These are phyloP conservation scores for Danaus melanippus DNA, from an alignment of 1,140 invertebrate species.

Conservation along the genomic window DNA sequence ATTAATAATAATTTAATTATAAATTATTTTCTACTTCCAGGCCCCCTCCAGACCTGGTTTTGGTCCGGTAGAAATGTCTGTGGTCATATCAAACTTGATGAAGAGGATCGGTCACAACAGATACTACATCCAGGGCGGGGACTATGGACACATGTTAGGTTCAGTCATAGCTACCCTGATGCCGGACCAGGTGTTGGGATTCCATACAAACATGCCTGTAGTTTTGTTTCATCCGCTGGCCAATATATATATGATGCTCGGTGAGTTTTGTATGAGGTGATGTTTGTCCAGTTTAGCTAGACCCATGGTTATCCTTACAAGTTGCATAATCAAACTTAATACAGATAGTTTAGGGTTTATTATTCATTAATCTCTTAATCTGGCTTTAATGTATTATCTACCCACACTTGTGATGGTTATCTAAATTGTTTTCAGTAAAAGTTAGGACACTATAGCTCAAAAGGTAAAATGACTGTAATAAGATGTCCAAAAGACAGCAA, in stretches of 20 bases:
- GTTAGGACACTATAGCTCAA: no score
- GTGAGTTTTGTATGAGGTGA: conserved; percentile 17
- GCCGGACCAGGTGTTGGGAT: conserved; percentile 79
- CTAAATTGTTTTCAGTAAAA: no score
- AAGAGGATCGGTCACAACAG: conserved; percentile 79
- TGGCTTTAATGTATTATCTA: no score
- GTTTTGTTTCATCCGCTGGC: conserved; percentile 25
- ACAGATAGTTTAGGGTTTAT: no score
- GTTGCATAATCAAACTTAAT: no score
- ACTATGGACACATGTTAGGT: conserved; percentile 80
- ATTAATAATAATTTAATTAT: conserved; percentile 2
- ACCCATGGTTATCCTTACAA: no score
- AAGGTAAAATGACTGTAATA: no score
- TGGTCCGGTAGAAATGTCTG: conserved; percentile 76
- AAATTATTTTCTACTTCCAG: conserved; percentile 43
- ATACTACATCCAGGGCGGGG: conserved; percentile 89
- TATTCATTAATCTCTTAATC: no score
- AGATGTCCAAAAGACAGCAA: no score
- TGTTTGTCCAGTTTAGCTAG: no score
- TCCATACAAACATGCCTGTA: conserved; percentile 56
- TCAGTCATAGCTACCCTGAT: conserved; percentile 77
- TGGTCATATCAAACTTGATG: conserved; percentile 89
- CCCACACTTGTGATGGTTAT: no score
- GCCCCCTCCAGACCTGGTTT: conserved; percentile 75
- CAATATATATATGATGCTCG: conserved; percentile 25